A percentile compares a stretch with the other conserved stretches of the same genome.
Evolutionary conservation across 2,888 invertebrate genomes (phyloP).

Genomic region (Molanna angustata): DNA sequence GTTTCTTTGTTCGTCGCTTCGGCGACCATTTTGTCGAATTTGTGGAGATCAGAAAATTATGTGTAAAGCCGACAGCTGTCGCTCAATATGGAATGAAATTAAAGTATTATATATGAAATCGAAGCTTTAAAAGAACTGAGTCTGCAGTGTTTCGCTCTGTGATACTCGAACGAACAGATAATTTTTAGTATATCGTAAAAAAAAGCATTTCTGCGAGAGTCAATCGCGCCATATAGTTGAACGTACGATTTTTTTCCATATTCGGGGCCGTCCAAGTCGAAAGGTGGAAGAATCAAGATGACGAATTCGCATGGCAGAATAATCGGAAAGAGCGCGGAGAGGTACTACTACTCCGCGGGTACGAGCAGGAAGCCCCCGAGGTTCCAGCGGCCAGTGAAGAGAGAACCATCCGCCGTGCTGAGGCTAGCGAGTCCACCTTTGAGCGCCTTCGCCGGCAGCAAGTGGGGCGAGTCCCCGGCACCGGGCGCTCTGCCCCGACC

Average conservation of each 20-base stretch:
- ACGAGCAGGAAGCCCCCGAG: constrained; percentile 44
- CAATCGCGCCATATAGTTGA: constrained; percentile 3
- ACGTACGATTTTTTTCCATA: constrained; percentile 4
- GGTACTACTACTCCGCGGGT: constrained; percentile 9
- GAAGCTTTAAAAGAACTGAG: constrained; percentile 29
- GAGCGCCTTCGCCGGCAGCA: constrained; percentile 63
- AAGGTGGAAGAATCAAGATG: constrained; percentile 32
- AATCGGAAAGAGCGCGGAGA: constrained; percentile 25
- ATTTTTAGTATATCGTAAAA: constrained; percentile 8
- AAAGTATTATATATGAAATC: constrained; percentile 26
- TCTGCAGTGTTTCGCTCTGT: constrained; percentile 28
- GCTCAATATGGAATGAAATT: constrained; percentile 17
- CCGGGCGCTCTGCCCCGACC: constrained; percentile 77
- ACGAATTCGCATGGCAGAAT: constrained; percentile 28
- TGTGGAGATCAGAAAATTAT: constrained; percentile 15
- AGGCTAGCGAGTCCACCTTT: constrained; percentile 18
- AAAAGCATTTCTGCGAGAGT: constrained; percentile 5
- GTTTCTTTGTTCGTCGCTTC: constrained; percentile 25
- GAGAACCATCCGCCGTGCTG: constrained; percentile 18
- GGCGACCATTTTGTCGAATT: constrained; percentile 28
- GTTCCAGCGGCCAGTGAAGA: constrained; percentile 39
- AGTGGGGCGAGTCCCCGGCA: constrained; percentile 79
- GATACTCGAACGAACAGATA: constrained; percentile 27
- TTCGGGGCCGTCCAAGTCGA: constrained; percentile 9
- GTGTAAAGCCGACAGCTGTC: constrained; percentile 28